A percentile compares a stretch with the other conserved stretches of the same genome.
These are phyloP conservation scores for Scaeva pyrastri DNA, from an alignment of 2,888 invertebrate species.

Conservation along the genomic window DNA sequence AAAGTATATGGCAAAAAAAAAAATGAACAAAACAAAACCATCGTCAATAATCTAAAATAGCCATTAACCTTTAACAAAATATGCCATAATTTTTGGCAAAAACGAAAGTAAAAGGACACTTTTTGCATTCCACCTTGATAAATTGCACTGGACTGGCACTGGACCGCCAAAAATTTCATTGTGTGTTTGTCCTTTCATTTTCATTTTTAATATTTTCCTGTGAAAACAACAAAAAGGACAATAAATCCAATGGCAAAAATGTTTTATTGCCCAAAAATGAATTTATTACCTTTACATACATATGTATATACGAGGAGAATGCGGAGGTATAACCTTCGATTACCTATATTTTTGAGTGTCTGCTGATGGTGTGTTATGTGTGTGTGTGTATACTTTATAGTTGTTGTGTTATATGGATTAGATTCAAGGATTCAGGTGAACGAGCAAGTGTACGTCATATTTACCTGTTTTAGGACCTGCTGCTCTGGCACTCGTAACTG, in stretches of 20 bases:
- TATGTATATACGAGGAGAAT: too few relatives aligned
- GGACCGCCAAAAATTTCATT: slow-evolving; percentile 44
- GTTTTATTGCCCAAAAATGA: slow-evolving; percentile 69
- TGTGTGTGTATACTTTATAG: slow-evolving; percentile 30
- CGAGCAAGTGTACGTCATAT: slow-evolving; percentile 44
- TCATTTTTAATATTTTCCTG: slow-evolving; percentile 71
- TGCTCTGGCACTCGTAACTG: slow-evolving; percentile 5
- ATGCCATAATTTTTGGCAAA: slow-evolving; percentile 55
- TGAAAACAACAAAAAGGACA: slow-evolving; percentile 58
- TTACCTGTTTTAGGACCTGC: slow-evolving; percentile 55
- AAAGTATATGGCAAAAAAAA: not conserved
- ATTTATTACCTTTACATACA: slow-evolving; percentile 73
- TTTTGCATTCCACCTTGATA: slow-evolving; percentile 69
- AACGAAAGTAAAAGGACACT: slow-evolving; percentile 73
- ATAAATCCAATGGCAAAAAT: slow-evolving; percentile 68
- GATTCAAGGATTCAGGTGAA: slow-evolving; percentile 32
- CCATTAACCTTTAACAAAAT: slow-evolving; percentile 63
- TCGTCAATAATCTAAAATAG: slow-evolving; percentile 53
- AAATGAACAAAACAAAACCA: not conserved
- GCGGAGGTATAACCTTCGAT: slow-evolving; percentile 61
- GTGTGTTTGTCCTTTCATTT: slow-evolving; percentile 52
- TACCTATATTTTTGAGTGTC: slow-evolving; percentile 23
- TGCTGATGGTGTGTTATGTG: not conserved
- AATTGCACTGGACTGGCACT: too few relatives aligned
- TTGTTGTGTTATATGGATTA: slow-evolving; percentile 25